Evolutionary conservation across 2,888 invertebrate genomes (phyloP).

Genomic region (Argyresthia goedartella): DNA sequence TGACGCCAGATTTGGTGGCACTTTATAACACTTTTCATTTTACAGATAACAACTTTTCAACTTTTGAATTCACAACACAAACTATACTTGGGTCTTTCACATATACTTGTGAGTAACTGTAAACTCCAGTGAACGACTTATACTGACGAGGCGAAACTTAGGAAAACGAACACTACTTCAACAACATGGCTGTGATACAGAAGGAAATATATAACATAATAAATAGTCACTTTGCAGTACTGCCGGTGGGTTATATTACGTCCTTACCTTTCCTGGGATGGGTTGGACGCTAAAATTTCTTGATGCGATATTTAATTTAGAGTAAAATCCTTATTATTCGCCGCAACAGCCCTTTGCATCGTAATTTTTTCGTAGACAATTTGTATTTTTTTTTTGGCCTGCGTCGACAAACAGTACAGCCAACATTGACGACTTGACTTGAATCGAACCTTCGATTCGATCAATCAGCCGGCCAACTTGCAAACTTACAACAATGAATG

Average conservation of each 20-base stretch:
- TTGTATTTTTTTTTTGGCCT: neutral
- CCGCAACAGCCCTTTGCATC: constrained; percentile 35
- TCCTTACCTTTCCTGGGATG: constrained; percentile 69
- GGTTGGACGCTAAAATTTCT: constrained; percentile 57
- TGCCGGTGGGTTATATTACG: constrained; percentile 64
- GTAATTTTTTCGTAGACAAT: neutral
- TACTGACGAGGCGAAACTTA: constrained; percentile 61
- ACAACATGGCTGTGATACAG: constrained; percentile 66
- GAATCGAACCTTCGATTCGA: no score
- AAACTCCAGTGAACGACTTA: constrained; percentile 30
- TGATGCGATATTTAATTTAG: constrained; percentile 39
- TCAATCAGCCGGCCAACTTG: no score
- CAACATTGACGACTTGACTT: no score
- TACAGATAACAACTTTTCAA: constrained; percentile 46
- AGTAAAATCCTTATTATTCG: constrained; percentile 46
- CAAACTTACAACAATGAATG: no score
- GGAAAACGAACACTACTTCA: constrained; percentile 68
- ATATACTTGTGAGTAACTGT: constrained; percentile 65
- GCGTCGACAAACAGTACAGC: no score
- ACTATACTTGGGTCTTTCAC: constrained; percentile 67
- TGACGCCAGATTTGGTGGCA: constrained; percentile 67
- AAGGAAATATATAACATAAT: constrained; percentile 67
- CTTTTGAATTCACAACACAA: constrained; percentile 66
- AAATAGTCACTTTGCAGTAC: constrained; percentile 65
- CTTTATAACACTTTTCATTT: constrained; percentile 69